These are phyloP conservation scores for Stenichneumon culpator DNA, from an alignment of 2,888 invertebrate genomes.

Conservation along the genomic window DNA sequence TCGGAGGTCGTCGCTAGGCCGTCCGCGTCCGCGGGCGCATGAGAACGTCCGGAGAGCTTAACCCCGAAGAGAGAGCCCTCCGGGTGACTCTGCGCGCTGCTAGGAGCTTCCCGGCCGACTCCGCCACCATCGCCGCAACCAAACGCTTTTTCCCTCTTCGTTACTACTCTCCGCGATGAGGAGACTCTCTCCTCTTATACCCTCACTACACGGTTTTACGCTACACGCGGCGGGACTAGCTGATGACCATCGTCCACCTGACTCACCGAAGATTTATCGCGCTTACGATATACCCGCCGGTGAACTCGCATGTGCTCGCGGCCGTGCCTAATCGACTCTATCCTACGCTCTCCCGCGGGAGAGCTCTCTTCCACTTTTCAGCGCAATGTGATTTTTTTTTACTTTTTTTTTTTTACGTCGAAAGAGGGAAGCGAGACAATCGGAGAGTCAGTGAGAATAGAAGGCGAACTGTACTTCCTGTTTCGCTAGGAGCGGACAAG, in stretches of 20 bases:
- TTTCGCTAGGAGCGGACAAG: constrained; percentile 40
- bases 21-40: constrained; percentile 78
- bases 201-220: constrained; percentile 54
- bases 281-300: constrained; percentile 73
- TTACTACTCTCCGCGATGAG: constrained; percentile 22
- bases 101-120: background rate
- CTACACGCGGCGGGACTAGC: constrained; percentile 78
- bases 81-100: constrained; percentile 15
- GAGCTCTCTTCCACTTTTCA: constrained; percentile 28
- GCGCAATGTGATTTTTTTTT: constrained; percentile 20
- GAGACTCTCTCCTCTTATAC: constrained; percentile 17
- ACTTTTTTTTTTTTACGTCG: constrained; percentile 26
- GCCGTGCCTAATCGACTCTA: constrained; percentile 70
- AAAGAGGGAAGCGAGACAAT: constrained; percentile 52
- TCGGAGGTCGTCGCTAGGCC: constrained; percentile 83
- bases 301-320: constrained; percentile 65
- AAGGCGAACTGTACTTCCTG: constrained; percentile 43
- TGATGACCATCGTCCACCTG: constrained; percentile 85
- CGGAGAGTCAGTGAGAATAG: constrained; percentile 21
- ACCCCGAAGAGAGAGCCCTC: constrained; percentile 58
- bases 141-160: constrained; percentile 13
- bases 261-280: constrained; percentile 83
- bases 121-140: background rate
- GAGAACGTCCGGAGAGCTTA: constrained; percentile 74
- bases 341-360: constrained; percentile 27